Base-by-base conservation (phyloP, 2,888 invertebrate species). In the Griposia aprilina region DNA sequence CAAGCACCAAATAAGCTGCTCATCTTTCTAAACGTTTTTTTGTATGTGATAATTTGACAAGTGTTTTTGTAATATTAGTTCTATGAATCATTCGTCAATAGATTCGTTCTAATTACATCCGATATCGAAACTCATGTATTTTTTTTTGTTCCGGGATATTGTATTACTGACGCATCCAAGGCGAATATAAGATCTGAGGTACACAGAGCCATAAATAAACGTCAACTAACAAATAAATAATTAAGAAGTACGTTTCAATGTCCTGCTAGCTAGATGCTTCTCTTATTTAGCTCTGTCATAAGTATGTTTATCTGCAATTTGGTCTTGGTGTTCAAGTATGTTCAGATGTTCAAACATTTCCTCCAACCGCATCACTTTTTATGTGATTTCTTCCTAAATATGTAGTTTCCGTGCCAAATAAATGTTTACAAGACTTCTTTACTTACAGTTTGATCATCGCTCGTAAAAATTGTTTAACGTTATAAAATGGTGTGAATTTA, bases 401-500 rank as follows among this genome's bases (percentile, higher is more conserved):
- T 55, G 74, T 63, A 79, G 20, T 74, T 82, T 79, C 7, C 20
- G 60, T 82, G 82, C 83, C 82, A 85, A 66, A 75, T 74, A 45
- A 78, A 84, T 81, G 79, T 87, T 84, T 86, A 78, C 78, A 72
- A 74, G 68, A 76, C 62, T 79, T 63, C 65, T 66, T 67, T 81
- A 71, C 63, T 62, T 68, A 76, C 71, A 76, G 67, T 84, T 81
- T 82, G 75, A 80, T 86, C 85, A 85, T 83, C 76, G 77, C 77
- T 84, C 86, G 77, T 88, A 82, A 88, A 85, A 87, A 81, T 84
- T 78, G 78, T 86, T 87, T 84, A 77, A 83, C 85, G 88, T 80
- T 84, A 85, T 83, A 87, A 88, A 84, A 86, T 84, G 79, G 80
- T 76, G 84, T 84, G 81, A 85, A 90, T 90, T 88, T 90, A 88